Conservation (phyloP, 1,140 invertebrate species). For the Acromyrmex echinatior region DNA sequence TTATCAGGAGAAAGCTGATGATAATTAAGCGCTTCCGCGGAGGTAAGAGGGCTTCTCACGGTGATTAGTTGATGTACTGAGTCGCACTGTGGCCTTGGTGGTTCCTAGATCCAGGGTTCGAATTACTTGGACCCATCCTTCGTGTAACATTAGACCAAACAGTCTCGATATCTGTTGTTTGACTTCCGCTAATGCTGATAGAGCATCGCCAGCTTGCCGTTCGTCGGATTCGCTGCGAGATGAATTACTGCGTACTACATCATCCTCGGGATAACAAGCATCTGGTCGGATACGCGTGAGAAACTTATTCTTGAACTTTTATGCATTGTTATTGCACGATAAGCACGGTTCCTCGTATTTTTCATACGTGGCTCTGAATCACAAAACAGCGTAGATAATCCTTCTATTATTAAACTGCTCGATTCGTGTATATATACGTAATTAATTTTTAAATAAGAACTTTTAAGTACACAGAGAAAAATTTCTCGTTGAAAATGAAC, state of each 20-base stretch:
- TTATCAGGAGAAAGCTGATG: constrained; percentile 62
- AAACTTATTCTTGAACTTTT: neutral
- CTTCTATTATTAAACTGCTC: neutral
- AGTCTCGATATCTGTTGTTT: constrained; percentile 50
- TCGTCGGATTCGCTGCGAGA: neutral
- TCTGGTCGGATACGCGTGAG: constrained; percentile 24
- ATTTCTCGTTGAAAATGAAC: no score
- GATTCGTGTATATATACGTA: no score
- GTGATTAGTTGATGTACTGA: constrained; percentile 34
- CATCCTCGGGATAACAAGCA: neutral
- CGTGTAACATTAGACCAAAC: constrained; percentile 30
- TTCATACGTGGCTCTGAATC: neutral
- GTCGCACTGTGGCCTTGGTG: neutral
- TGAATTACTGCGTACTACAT: constrained; percentile 7
- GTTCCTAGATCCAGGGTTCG: constrained; percentile 30
- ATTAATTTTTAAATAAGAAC: no score
- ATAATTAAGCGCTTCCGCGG: constrained; percentile 62
- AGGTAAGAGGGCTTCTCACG: constrained; percentile 48
- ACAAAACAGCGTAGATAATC: neutral
- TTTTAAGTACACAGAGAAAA: no score
- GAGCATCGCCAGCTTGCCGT: constrained; percentile 17
- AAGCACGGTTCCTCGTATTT: neutral
- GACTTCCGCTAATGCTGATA: constrained; percentile 72
- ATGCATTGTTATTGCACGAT: neutral
- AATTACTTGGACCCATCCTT: constrained; percentile 46